Base-by-base conservation (phyloP, 2,113 vertebrate species). In the Hucho hucho region DNA sequence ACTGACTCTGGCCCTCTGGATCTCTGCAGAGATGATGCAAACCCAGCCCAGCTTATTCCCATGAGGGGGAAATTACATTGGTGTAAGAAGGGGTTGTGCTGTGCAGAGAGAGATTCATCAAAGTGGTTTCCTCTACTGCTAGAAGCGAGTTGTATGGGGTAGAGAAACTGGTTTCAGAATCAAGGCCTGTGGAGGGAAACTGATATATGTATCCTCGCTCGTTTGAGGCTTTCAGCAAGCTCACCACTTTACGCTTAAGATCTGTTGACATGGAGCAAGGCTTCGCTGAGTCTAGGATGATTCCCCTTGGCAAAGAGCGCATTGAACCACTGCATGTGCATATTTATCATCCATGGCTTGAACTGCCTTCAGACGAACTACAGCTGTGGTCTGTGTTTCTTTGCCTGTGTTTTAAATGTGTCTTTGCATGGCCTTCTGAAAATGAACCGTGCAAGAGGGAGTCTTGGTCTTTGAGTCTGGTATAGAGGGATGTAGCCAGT, bases 151-250 rank as follows among this genome's bases (percentile, higher is more conserved):
- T 76, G 29, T 29, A 66, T n/a, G 37, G 1, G 74, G 37, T 73
- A 66, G 56, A 69, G 56, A 68, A 11, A 20, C 26, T 53, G 47
- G 24, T 43, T 79, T 75, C 71, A 46, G 20, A 37, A 72, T 26
- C 28, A 59, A n/a, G 25, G 25, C 28, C 49, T 2, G 25, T 26
- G 24, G 22, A 64, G 24, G 70, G 70, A 61, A 61, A 72, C 56
- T 9, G 22, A 64, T 64, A 24, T 28, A 16, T 43, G 67, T 56
- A 26, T 63, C 9, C 1, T 53, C 3, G 1, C 20, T 25, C 3
- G 3, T 72, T 78, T 32, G 43, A 69, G 46, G 66, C 67, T 43
- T n/a, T 49, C 58, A 46, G 28, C 43, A 9, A 61, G n/a, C 65
- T 6, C 61, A 64, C 71, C 29, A 43, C 14, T 14, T 22, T 58